Base-by-base conservation (phyloP, 2,113 vertebrate genomes). In the Illadopsis cleaveri region DNA sequence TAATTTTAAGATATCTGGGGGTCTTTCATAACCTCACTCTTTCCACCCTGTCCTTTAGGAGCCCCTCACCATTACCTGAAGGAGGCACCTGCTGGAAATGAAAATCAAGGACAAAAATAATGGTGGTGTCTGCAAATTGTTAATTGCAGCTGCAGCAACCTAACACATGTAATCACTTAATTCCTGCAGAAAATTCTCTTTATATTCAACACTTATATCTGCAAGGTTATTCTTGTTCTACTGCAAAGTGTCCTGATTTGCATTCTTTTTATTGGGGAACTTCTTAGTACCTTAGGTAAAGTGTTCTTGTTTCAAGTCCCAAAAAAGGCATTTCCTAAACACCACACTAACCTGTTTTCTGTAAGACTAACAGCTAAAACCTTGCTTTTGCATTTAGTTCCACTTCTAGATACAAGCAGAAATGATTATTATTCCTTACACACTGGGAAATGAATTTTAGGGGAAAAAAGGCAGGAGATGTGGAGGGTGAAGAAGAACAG, bases 1-100 rank as follows among this genome's bases (percentile, higher is more conserved):
- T 69, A 75, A 77, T 73, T 88, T 94, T 62, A 92, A 86, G 47
- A 86, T 56, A 56, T 40, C 19, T 62, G 20, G 8, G 30, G 31
- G 33, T 31, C 9, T 88, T 94, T 83, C 79, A 86, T 62, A 69
- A 31, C 38, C 48, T 92, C 86, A 76, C 14, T 87, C 21, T 82
- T 94, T 93, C 82, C 69, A 90, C 21, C 69, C 53, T 58, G 13
- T 65, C 27, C 51, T 64, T 81, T 33, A 80, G 14, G 9, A 86
- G 45, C 75, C 50, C 12, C 35, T 82, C 47, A 58, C 22, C 19
- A 47, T 60, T 60, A 57, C 28, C 19, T 68, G 61, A 84, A 94
- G 23, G 31, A 64, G 48, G 69, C 33, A 93, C 38, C 76, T 94
- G 69, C 53, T 93, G 44, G 76, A 95, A 87, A 95, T 80, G 54